phyloP scores from a whole-genome alignment of 2,113 vertebrate genomes.

The Ptychochromis oligacanthus region DNA sequence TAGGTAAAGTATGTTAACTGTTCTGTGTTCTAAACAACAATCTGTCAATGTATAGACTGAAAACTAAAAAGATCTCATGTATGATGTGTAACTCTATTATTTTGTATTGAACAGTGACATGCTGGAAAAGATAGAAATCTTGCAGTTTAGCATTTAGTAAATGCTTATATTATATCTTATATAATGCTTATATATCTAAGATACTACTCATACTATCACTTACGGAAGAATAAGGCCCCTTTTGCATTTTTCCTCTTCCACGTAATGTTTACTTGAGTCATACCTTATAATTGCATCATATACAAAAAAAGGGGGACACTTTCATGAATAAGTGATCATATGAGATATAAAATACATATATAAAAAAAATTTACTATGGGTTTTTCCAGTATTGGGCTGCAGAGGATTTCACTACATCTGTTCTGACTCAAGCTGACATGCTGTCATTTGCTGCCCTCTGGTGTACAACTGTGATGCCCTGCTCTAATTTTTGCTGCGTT shows the following conservation, averaged over 20 bases:
- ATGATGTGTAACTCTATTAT: no score
- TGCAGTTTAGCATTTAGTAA: no score
- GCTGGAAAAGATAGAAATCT: no score
- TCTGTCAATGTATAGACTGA: no score
- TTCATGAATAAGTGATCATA: neutral
- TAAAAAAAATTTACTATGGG: neutral
- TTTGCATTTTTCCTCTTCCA: neutral
- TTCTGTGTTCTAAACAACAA: no score
- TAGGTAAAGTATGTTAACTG: no score
- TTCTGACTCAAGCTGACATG: neutral
- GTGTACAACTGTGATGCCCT: neutral
- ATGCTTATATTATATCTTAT: no score
- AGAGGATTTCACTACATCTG: neutral
- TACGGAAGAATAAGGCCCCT: no score
- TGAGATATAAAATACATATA: neutral
- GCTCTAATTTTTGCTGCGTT: neutral
- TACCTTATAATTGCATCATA: neutral
- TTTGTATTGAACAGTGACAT: no score
- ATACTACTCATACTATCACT: no score
- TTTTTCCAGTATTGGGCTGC: neutral
- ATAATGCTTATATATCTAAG: no score
- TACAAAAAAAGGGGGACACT: fast-evolving
- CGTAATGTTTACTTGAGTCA: neutral
- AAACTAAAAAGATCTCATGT: no score
- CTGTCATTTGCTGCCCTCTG: constrained; percentile 67